Evolutionary conservation across 1,140 invertebrate species (phyloP), one percentile per base, ranked within the genome.

Genomic region (Ceratina japonica): DNA sequence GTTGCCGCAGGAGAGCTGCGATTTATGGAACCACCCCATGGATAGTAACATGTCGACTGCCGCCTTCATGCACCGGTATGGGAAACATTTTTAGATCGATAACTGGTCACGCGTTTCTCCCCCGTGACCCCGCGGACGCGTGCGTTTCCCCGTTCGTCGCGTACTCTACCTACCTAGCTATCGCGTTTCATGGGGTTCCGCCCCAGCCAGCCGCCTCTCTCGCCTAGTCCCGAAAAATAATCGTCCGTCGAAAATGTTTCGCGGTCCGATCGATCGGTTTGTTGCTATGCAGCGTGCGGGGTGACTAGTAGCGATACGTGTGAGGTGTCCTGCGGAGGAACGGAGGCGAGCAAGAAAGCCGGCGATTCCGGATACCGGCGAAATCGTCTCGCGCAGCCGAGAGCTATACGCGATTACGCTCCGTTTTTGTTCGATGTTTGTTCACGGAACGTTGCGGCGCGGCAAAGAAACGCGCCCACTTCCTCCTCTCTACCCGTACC

Each of bases 11-110:
- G 77, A 85, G 84, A 81, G 82, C 77, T 84, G 74, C 86, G 73
- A 89, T 90, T 87, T 89, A 91, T 91, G 91, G 91, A 88, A 92
- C 87, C 88, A 90, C 89, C 91, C 89, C 86, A 91, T 91, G 91
- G 91, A 92, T 92, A 92, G 87, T 91, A 92, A 90, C 89, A 92
- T 92, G 91, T 91, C 91, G 85, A 90, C 91, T 84, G 90, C 91
- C 87, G 91, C 91, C 88, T 92, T 89, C 84, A 89, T 91, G 87
- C 91, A 91, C 85, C 88, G 89, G 88, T 91, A 89, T 78, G 84
- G 62, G 80, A 85, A 74, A 75, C 52, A 44, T 44, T 24, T 69
- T 84, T 78, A 86, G 66, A 83, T 86, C 84, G 84, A 86, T 86
- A 85, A 31, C 5, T 54, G 31, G 18, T n/a, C 61, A 69, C 22